Base-by-base conservation (phyloP, 2,113 vertebrate species). In the Phaethon lepturus region DNA sequence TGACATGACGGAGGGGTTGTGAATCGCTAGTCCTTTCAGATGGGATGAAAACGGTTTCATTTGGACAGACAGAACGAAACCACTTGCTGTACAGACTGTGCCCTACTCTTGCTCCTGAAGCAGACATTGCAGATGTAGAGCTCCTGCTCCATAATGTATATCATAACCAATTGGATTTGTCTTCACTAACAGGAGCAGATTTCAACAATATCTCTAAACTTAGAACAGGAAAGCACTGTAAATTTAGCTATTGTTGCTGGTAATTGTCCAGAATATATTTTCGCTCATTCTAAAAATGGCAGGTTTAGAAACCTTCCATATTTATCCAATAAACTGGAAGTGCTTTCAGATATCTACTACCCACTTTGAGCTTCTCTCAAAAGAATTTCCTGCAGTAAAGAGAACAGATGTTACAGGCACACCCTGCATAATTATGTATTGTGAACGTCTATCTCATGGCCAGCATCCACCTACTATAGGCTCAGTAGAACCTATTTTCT, bases 351-450 rank as follows among this genome's bases (percentile, higher is more conserved):
- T 50, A 95, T 75, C 56, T 91, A 10, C 80, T 90, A 52, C 13
- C 31, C 55, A 73, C 31, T 94, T 94, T 47, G 84, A 87, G 44
- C 31, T 85, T 87, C 62, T 89, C 66, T 91, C 84, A 50, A 53
- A 91, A 95, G 69, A 80, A 90, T 95, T 96, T 95, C 74, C 77
- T 85, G 71, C 62, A 86, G 38, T 85, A 84, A 91, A 95, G 71
- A 62, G 42, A 87, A 69, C 69, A 94, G 53, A 93, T 69, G 49
- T 53, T 89, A 64, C 45, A 66, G 35, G 25, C 14, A 0, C 56
- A 67, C 55, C 17, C 11, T 5, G 38, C 29, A 14, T 64, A 33
- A 85, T 77, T 87, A 53, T 38, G 45, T 81, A 10, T 33, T 42
- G 28, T 56, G 67, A 49, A 50, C 1, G 2, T 31, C 15, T 38